Evolutionary conservation across 2,797 vertebrate species (phyloP), one percentile per base, ranked within the genome.

Genomic region (Hylomyscus alleni): DNA sequence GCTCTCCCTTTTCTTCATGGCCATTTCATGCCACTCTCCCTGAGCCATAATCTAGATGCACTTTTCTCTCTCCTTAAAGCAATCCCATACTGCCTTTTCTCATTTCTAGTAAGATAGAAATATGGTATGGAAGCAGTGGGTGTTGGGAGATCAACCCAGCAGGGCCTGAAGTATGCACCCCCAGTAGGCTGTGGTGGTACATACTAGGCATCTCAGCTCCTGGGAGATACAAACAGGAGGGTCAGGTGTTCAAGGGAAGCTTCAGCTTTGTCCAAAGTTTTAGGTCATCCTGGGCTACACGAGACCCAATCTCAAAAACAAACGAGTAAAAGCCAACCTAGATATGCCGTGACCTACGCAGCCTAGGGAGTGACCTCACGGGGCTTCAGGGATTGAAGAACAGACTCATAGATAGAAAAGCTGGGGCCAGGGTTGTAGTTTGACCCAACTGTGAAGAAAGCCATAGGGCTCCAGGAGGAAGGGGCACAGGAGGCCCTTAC

Each of bases 401-500:
- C 50, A 44, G 37, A 65, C 26, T 6, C 0, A 10, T 40, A 11
- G 14, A 65, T 19, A 47, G 56, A 67, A 37, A 67, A 47, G 44
- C 44, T 67, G 60, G 44, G 0, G 7, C n/a, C 20, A 10, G n/a
- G 50, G 96, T 97, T 96, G 91, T 97, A 97, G 97, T 97, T 96
- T 88, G 20, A 96, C 62, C 69, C 97, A 0, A 85, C 95, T 17
- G n/a, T 54, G 86, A 89, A 78, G 90, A 77, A 67, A 17, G n/a
- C 72, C 10, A 6, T 29, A 40, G 37, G 50, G 73, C 50, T 78
- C 34, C 15, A 40, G 75, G 83, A n/a, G n/a, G 85, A 83, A 24
- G 4, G 31, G 26, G 10, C 2, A 3, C 0, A 58, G 44, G 40
- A n/a, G 1, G 26, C 5, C 15, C 92, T 95, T 34, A 99, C 99